Conservation (phyloP, 2,797 vertebrate species). For the Anguilla marmorata region DNA sequence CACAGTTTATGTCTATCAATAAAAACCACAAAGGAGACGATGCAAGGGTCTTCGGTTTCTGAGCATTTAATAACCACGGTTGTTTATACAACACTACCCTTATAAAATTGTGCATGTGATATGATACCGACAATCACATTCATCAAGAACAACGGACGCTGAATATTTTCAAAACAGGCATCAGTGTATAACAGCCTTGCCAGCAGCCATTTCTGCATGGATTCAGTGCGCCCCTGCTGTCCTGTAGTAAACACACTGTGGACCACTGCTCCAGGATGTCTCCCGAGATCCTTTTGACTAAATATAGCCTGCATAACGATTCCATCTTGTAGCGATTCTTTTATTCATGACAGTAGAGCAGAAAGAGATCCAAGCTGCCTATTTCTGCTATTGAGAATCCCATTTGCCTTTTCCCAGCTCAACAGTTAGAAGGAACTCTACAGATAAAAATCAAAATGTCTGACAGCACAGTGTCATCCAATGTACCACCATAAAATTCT, state of each 20-base stretch:
- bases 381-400: constrained; percentile 28
- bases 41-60: too few relatives aligned
- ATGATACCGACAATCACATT: not conserved
- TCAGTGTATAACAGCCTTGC: not conserved
- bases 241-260: not conserved
- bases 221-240: not conserved
- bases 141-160: not conserved
- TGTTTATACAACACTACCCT: not conserved
- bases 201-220: constrained; percentile 8
- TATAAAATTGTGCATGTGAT: not conserved
- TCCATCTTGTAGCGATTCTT: constrained; percentile 49
- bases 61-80: not conserved
- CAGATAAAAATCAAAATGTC: not conserved
- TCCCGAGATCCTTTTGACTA: constrained; percentile 36
- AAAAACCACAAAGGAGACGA: not conserved
- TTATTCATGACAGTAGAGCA: constrained; percentile 56
- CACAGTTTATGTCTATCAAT: not conserved
- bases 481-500: not conserved
- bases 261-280: not conserved
- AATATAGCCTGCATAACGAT: constrained; percentile 52
- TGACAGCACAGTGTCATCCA: not conserved
- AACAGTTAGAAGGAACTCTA: not conserved
- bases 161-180: not conserved
- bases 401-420: not conserved
- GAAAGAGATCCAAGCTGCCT: constrained; percentile 38